Evolutionary conservation across 2,113 vertebrate species (phyloP).

Genomic region (Pachypanchax playfairii): DNA sequence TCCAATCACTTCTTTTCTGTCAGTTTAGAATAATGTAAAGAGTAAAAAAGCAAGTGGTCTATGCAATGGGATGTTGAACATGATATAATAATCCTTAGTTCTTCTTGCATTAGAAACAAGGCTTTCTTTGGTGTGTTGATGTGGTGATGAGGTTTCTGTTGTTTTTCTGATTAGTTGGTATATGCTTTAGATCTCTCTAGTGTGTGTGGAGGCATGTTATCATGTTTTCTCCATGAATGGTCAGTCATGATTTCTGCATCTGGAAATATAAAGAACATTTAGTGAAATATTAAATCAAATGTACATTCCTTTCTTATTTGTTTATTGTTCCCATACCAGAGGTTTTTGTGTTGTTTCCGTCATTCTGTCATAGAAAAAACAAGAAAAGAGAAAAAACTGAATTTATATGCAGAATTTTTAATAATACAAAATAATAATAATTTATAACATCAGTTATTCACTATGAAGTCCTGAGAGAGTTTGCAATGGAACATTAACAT

Average conservation of each 20-base stretch:
- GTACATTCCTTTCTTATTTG: neutral
- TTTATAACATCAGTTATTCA: too few species aligned
- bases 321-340: conserved; percentile 23
- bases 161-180: conserved; percentile 24
- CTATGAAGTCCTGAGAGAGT: too few species aligned
- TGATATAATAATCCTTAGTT: neutral
- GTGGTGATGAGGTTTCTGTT: too few species aligned
- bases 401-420: neutral
- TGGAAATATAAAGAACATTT: conserved; percentile 15
- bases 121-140: conserved; percentile 3
- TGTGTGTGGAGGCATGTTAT: conserved; percentile 47
- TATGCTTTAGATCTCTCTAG: neutral
- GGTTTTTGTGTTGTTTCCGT: neutral
- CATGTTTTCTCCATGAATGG: conserved; percentile 49
- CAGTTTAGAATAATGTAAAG: conserved; percentile 31
- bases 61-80: neutral
- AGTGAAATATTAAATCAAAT: neutral
- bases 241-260: neutral
- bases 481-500: too few species aligned
- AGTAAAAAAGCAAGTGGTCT: conserved; percentile 19
- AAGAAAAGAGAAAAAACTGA: neutral
- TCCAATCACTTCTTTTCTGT: conserved; percentile 15
- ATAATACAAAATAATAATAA: too few species aligned
- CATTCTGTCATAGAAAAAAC: too few species aligned
- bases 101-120: neutral